Evolutionary conservation across 1,140 invertebrate species (phyloP).

Genomic region (Apis dorsata): DNA sequence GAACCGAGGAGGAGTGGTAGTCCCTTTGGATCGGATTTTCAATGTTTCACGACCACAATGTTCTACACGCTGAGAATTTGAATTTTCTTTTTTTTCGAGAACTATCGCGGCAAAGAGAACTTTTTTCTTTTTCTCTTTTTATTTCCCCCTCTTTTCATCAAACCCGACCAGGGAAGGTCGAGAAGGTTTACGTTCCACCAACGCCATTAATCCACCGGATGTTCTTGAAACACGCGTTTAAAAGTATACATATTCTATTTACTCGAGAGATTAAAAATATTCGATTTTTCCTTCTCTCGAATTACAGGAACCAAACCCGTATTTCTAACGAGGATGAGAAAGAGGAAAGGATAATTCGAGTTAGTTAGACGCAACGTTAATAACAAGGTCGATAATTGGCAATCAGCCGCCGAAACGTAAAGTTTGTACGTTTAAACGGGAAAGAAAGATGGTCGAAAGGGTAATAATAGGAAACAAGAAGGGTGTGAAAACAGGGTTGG

Average conservation of each 20-base stretch:
- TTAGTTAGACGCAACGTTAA: no score
- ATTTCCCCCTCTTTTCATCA: not conserved
- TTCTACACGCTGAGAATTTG: not conserved
- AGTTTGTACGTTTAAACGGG: no score
- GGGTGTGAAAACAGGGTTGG: no score
- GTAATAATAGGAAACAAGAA: no score
- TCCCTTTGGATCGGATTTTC: not conserved
- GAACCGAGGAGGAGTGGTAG: not conserved
- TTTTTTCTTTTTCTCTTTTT: not conserved
- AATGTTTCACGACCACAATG: not conserved
- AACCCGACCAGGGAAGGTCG: not conserved
- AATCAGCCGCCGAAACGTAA: no score
- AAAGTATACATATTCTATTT: not conserved
- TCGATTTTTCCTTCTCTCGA: no score
- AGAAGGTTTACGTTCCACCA: not conserved
- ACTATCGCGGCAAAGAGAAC: not conserved
- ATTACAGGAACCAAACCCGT: no score
- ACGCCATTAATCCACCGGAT: not conserved
- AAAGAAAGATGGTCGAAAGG: no score
- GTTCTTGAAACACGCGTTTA: no score
- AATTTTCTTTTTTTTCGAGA: not conserved
- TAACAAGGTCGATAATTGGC: no score
- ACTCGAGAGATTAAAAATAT: not conserved
- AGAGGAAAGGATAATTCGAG: no score
- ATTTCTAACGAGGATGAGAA: no score